Evolutionary conservation across 2,888 invertebrate species (phyloP), one percentile per base, ranked within the genome.

Genomic region (Dichetophora obliterata): DNA sequence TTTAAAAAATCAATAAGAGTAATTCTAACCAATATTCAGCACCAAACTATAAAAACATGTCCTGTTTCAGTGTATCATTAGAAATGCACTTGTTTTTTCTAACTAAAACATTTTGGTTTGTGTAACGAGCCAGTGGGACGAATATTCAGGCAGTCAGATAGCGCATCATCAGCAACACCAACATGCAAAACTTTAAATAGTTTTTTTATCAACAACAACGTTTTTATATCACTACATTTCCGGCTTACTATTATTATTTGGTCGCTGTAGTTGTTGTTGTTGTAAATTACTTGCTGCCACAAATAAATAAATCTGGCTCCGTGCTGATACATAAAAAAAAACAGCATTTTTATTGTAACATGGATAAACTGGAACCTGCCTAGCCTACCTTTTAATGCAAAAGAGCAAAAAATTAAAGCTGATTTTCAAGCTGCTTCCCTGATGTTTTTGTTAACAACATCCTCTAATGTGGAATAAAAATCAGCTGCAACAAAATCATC

Each of bases 211-310:
- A 27, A 59, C 59, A 16, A 24, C 37, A 37, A 1, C 37, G 43
- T 66, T 66, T 43, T 2, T 14, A 66, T 31, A 70, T 37, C 19
- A 34, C 43, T 70, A 11, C 69, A 14, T 70, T 24, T 66, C 43
- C 66, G 19, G 43, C 22, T 66, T 19, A n/a, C n/a, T n/a, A 19
- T 34, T 34, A 14, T 65, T 16, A 24, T 59, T 59, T 22, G 27
- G 34, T 37, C 19, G 65, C 43, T 16, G 65, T 31, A 5, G 19
- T 37, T 37, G 34, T 14, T 50, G 57, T 59, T 69, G 59, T 69
- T 75, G 57, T 52, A 27, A 24, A 43, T 69, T 75, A 24, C 59
- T 63, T 71, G 71, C 48, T 71, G 43, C 68, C 68, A 48, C 68
- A 68, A 68, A 66, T 66, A 16, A 43, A 43, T 43, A 43, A 43